Conservation (phyloP, 2,113 vertebrate species). For the Engystomops pustulosus region DNA sequence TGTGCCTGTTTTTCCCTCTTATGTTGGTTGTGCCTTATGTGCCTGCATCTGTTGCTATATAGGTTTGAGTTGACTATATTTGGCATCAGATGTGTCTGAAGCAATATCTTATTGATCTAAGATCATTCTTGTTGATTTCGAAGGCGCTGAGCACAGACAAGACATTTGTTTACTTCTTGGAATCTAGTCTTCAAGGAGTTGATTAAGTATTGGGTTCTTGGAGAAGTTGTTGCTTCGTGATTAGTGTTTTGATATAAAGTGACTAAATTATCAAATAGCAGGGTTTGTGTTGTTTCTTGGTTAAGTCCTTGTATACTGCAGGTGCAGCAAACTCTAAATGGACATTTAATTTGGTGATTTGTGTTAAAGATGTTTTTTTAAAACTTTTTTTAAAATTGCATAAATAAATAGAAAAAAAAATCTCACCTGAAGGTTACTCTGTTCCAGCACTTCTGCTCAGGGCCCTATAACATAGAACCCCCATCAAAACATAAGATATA, state of each 20-base stretch:
- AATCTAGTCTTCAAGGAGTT: constrained; percentile 41
- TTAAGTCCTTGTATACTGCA: no score
- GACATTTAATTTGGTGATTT: no score
- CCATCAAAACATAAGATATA: no score
- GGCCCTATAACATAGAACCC: no score
- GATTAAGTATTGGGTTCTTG: constrained; percentile 37
- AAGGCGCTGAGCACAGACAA: background rate
- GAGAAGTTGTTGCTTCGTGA: constrained; percentile 13
- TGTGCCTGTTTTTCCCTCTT: background rate
- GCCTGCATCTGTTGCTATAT: background rate
- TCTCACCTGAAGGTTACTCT: no score
- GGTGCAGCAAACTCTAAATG: no score
- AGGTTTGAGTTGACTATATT: background rate
- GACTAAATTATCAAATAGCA: background rate
- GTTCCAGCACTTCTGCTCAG: no score
- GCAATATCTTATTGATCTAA: constrained; percentile 47
- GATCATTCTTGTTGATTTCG: constrained; percentile 43
- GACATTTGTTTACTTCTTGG: constrained; percentile 45
- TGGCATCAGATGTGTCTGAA: constrained; percentile 28
- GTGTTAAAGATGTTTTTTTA: no score
- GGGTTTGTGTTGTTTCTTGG: no score
- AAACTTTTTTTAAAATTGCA: no score
- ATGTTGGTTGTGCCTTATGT: background rate
- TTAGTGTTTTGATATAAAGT: constrained; percentile 14
- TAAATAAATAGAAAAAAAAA: no score